phyloP scores from a whole-genome alignment of 2,888 invertebrate species.

The Thymelicus acteon region DNA sequence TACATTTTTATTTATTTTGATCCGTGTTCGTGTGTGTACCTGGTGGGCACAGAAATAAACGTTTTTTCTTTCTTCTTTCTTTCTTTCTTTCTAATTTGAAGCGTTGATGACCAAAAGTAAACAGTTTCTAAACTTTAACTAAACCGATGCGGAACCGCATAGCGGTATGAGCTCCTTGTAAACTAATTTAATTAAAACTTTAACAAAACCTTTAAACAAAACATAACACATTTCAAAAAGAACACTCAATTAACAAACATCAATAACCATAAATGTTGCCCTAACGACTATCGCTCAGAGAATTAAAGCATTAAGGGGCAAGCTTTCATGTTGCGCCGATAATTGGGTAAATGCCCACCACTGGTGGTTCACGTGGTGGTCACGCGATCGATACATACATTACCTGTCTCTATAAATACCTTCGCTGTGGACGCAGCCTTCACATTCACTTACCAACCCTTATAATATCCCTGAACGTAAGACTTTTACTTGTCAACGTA shows the following conservation, averaged over 20 bases:
- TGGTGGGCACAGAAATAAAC: too few species aligned
- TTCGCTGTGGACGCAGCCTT: background rate
- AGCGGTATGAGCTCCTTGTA: background rate
- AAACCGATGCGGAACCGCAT: too few species aligned
- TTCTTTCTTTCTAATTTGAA: too few species aligned
- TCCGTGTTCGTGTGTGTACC: too few species aligned
- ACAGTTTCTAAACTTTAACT: too few species aligned
- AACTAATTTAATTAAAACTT: background rate
- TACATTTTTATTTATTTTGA: too few species aligned
- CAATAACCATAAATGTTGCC: constrained; percentile 13
- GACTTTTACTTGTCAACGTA: too few species aligned
- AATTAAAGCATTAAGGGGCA: constrained; percentile 70
- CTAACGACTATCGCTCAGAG: constrained; percentile 54
- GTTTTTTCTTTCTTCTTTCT: too few species aligned
- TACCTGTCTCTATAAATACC: background rate
- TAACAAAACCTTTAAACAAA: background rate
- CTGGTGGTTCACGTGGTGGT: constrained; percentile 56
- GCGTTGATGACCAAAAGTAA: too few species aligned
- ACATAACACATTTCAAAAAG: background rate
- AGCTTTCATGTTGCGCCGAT: constrained; percentile 53
- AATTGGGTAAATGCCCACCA: constrained; percentile 72
- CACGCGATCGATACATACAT: constrained; percentile 61
- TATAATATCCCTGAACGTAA: too few species aligned
- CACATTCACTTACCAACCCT: background rate
- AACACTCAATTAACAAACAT: constrained; percentile 11